A percentile compares a stretch with the other conserved stretches of the same genome.
phyloP scores from a whole-genome alignment of 1,140 invertebrate species.

The Ostrea edulis region DNA sequence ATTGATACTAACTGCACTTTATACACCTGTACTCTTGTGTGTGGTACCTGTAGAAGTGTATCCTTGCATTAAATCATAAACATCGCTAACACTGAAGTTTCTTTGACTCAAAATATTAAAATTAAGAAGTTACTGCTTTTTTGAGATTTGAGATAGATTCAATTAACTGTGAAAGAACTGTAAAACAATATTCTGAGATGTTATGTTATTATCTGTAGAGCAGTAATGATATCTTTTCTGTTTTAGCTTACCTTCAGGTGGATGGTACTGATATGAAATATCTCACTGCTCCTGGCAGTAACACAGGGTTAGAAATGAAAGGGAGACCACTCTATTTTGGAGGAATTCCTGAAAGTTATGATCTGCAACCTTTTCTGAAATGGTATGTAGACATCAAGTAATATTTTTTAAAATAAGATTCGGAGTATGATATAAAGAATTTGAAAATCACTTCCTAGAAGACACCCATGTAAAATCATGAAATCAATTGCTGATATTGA shows the following conservation, averaged over 20 bases:
- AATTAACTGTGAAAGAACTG: neutral
- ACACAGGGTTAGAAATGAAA: constrained; percentile 74
- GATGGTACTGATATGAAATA: constrained; percentile 80
- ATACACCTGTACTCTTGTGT: neutral
- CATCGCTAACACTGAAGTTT: too few species aligned
- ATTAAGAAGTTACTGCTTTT: too few species aligned
- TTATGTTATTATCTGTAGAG: neutral
- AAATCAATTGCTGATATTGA: neutral
- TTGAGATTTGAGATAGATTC: too few species aligned
- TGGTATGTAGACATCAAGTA: constrained; percentile 50
- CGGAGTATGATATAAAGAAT: too few species aligned
- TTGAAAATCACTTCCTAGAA: neutral
- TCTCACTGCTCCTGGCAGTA: constrained; percentile 83
- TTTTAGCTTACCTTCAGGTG: constrained; percentile 15
- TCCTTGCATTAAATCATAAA: too few species aligned
- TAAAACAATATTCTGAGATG: neutral
- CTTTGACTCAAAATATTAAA: too few species aligned
- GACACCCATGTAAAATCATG: neutral
- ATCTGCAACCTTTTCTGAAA: constrained; percentile 56
- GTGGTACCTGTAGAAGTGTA: neutral
- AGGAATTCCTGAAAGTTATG: constrained; percentile 83
- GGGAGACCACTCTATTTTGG: constrained; percentile 84
- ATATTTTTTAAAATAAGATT: neutral
- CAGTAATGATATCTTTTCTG: neutral
- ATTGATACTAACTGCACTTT: neutral